Evolutionary conservation across 1,140 invertebrate genomes (phyloP).

Genomic region (Ostrea edulis): DNA sequence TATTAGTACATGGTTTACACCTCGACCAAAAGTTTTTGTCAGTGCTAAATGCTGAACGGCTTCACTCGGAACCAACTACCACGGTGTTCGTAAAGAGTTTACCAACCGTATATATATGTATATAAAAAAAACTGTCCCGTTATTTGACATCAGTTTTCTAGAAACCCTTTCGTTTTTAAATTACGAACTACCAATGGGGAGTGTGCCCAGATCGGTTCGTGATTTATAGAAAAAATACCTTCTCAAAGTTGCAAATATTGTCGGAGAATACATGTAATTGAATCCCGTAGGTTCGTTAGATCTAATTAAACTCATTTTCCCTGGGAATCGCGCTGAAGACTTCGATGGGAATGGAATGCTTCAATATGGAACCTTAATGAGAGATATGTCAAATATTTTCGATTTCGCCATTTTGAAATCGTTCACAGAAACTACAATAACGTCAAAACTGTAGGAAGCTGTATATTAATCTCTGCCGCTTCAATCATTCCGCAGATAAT

Average conservation of each 20-base stretch:
- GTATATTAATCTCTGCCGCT: not conserved
- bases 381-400: slow-evolving; percentile 12
- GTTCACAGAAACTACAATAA: not conserved
- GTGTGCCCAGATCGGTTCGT: not conserved
- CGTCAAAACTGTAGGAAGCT: not conserved
- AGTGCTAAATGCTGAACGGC: too few relatives aligned
- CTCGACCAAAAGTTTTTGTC: too few relatives aligned
- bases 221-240: not conserved
- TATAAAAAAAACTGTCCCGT: too few relatives aligned
- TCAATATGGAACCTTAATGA: not conserved
- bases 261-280: not conserved
- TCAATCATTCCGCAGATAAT: not conserved
- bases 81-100: too few relatives aligned
- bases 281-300: slow-evolving; percentile 17
- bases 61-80: too few relatives aligned
- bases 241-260: not conserved
- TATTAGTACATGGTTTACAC: too few relatives aligned
- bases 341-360: slow-evolving; percentile 5
- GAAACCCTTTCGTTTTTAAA: not conserved
- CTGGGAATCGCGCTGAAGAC: not conserved
- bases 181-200: not conserved
- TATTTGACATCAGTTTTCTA: not conserved
- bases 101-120: too few relatives aligned
- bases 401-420: slow-evolving; percentile 18
- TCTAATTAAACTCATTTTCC: slow-evolving; percentile 23